Conservation (phyloP, 2,888 invertebrate genomes). For the Gari tellinella region DNA sequence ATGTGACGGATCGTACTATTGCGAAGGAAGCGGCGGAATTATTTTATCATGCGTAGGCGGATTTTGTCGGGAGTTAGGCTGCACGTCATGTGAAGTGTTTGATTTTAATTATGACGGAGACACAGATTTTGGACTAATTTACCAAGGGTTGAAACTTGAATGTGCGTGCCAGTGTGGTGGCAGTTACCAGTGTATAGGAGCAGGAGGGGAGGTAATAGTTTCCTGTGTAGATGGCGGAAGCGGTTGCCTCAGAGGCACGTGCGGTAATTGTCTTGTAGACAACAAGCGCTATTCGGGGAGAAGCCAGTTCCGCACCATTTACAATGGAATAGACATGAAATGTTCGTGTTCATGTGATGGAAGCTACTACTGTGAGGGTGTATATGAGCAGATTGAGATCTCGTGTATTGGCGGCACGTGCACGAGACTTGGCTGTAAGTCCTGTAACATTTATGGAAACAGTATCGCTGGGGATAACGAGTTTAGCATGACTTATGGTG, state of each 20-base stretch:
- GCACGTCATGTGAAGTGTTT: conserved; percentile 41
- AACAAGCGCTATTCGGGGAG: conserved; percentile 19
- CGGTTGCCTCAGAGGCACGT: conserved; percentile 42
- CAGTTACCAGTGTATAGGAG: conserved; percentile 45
- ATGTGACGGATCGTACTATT: conserved; percentile 73
- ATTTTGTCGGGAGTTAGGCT: conserved; percentile 47
- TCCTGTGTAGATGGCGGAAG: conserved; percentile 37
- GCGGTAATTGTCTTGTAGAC: conserved; percentile 33
- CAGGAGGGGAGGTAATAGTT: conserved; percentile 27
- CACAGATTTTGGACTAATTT: conserved; percentile 34
- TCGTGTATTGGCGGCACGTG: conserved; percentile 52
- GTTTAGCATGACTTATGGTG: conserved; percentile 41
- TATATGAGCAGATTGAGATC: conserved; percentile 35
- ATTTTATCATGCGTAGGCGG: conserved; percentile 48
- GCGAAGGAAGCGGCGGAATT: conserved; percentile 50
- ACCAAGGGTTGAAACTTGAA: conserved; percentile 37
- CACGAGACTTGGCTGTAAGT: conserved; percentile 41
- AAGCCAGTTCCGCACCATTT: conserved; percentile 39
- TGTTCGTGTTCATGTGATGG: conserved; percentile 66
- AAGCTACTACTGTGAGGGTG: conserved; percentile 57
- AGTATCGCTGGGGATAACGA: conserved; percentile 32
- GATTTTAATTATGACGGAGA: conserved; percentile 32
- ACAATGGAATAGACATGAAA: conserved; percentile 49
- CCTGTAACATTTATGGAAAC: conserved; percentile 45
- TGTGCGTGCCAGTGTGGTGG: conserved; percentile 55